Evolutionary conservation across 2,797 vertebrate genomes (phyloP), one percentile per base, ranked within the genome.

Genomic region (Tamandua tetradactyla): DNA sequence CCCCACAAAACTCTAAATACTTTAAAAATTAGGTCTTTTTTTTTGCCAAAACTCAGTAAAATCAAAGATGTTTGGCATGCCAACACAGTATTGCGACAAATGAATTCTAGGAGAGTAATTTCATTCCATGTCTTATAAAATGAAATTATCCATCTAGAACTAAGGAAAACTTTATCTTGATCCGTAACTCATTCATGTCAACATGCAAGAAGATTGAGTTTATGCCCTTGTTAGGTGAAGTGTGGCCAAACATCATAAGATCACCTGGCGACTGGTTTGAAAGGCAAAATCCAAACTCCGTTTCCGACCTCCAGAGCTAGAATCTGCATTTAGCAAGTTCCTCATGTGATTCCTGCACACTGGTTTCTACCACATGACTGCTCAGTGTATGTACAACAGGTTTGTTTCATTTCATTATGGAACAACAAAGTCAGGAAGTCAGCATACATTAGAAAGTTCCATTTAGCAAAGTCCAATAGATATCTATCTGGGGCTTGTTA

Each of bases 111-210:
- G 79, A 91, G 44, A 82, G 8, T 92, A 79, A 95, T 82, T 95
- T 47, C 82, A 92, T 93, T 91, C 96, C n/a, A 13, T 32, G 37
- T 95, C 86, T 66, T 74, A 82, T 44, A 22, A 88, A 96, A 86
- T 55, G 37, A 66, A 66, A 17, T 55, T 69, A 75, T 92, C 20
- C 20, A 44, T 94, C 93, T 92, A 68, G n/a, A 79, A 52, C 94
- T 75, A 82, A 92, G 62, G 72, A 92, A 80, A 64, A 44, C 55
- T 55, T 47, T 49, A 66, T 85, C 57, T 79, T 81, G 84, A 85
- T 64, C 61, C 25, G 25, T 32, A 75, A 78, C 72, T 94, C 62
- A 57, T 66, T 64, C 64, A 32, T 82, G 69, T 88, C 69, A 91
- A 40, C 49, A 10, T 57, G 69, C 23, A 75, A 71, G 22, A 78